Base-by-base conservation (phyloP, 1,140 invertebrate genomes). In the Drosophila arawakana region DNA sequence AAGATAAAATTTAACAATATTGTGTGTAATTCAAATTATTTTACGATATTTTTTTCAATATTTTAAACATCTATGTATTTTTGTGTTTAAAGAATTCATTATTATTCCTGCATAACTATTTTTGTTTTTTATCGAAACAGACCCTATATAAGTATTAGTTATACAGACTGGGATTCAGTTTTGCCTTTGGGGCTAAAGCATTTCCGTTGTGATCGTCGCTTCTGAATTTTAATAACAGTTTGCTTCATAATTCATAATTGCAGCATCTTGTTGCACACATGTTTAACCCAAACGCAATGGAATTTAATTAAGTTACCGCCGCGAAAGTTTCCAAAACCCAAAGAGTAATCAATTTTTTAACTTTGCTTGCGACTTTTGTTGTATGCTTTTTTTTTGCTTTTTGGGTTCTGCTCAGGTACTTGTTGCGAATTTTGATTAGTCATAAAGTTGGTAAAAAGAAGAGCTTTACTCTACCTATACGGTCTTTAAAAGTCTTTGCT, bases 171-270 rank as follows among this genome's bases (percentile, higher is more conserved):
- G 50, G 5, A 34, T 25, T 39, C 15, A 3, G 46, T 50, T 39
- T 13, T 50, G 18, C n/a, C 6, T 21, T 18, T 37, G 60, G 46
- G 60, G 49, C 18, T 52, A 39, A 83, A 81, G 59, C 81, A 82
- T 82, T 82, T 83, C 76, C 80, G 71, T 67, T 60, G 69, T 39
- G 59, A 43, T 55, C 44, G 43, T 35, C 50, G 71, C 46, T 71
- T 63, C 72, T 82, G 72, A 63, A 82, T 82, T 78, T 82, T 83
- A 83, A 82, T 71, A 78, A 63, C 50, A 65, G 47, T 50, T 49
- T 37, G 52, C 65, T 80, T 82, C 69, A 80, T 80, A 82, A 76
- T 82, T 82, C 72, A 82, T 82, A 82, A 82, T 82, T 82, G 67
- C 72, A 80, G 62, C 77, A 71, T 5, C 25, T 30, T 80, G 78